Evolutionary conservation across 1,140 invertebrate species (phyloP).

Genomic region (Atopsyche davidsoni): DNA sequence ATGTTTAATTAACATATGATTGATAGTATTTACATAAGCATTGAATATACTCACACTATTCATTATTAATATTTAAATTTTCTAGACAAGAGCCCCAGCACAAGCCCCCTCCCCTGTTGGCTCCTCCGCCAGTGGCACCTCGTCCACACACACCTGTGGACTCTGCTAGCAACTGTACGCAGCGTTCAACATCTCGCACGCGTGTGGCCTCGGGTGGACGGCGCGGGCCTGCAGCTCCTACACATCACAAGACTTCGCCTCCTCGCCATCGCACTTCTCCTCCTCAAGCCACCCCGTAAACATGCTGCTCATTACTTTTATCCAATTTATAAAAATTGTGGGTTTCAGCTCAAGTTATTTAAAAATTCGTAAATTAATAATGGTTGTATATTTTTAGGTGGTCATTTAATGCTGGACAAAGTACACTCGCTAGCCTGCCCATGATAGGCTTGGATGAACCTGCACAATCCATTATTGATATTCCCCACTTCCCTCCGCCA

Average conservation of each 20-base stretch:
- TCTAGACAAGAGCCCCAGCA: constrained; percentile 41
- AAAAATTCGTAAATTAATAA: neutral
- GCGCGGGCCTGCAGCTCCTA: constrained; percentile 34
- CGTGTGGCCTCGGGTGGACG: constrained; percentile 56
- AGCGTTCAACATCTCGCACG: constrained; percentile 58
- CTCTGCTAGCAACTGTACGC: constrained; percentile 48
- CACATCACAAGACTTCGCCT: constrained; percentile 31
- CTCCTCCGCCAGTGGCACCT: constrained; percentile 41
- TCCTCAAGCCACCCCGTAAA: constrained; percentile 45
- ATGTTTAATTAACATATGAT: too few relatives aligned
- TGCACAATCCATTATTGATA: constrained; percentile 11
- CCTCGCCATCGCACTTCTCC: constrained; percentile 47
- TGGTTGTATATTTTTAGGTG: constrained; percentile 45
- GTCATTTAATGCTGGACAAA: constrained; percentile 51
- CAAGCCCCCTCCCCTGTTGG: constrained; percentile 35
- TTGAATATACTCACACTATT: constrained; percentile 6
- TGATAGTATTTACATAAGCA: neutral
- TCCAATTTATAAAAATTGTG: neutral
- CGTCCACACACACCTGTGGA: constrained; percentile 37
- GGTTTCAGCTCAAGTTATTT: neutral
- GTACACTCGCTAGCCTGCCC: constrained; percentile 66
- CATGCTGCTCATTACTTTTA: constrained; percentile 21
- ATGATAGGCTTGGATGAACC: constrained; percentile 69
- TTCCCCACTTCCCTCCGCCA: constrained; percentile 4
- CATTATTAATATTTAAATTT: constrained; percentile 12